phyloP scores from a whole-genome alignment of 2,888 invertebrate genomes.

The Synergus laeviventris region DNA sequence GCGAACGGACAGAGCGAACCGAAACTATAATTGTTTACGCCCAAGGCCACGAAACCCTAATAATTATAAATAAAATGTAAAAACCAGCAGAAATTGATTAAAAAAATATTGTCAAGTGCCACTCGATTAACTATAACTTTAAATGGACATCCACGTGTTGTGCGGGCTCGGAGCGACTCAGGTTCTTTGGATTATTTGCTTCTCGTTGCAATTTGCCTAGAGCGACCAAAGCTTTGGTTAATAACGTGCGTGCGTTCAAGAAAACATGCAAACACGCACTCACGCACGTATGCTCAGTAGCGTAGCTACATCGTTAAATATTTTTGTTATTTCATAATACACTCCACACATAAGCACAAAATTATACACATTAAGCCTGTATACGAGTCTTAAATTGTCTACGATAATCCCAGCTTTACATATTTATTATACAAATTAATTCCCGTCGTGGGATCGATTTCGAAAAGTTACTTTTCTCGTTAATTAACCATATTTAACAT shows the following conservation, averaged over 20 bases:
- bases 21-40: too few relatives aligned
- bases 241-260: slow-evolving; percentile 21
- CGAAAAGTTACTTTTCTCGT: not conserved
- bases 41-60: too few relatives aligned
- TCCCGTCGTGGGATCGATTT: slow-evolving; percentile 32
- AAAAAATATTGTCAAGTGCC: not conserved
- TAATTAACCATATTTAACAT: slow-evolving; percentile 5
- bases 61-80: not conserved
- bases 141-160: slow-evolving; percentile 27
- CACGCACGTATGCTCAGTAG: slow-evolving; percentile 10
- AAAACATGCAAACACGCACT: slow-evolving; percentile 28
- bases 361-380: slow-evolving; percentile 37
- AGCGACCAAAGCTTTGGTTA: slow-evolving; percentile 23
- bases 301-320: slow-evolving; percentile 24
- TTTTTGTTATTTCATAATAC: slow-evolving; percentile 24
- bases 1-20: too few relatives aligned
- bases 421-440: slow-evolving; percentile 28
- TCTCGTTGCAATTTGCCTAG: slow-evolving; percentile 33
- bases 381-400: slow-evolving; percentile 34
- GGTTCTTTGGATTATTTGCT: slow-evolving; percentile 25
- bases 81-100: not conserved
- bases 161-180: slow-evolving; percentile 26
- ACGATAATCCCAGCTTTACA: slow-evolving; percentile 30
- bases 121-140: slow-evolving; percentile 29
- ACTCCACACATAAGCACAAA: slow-evolving; percentile 3